phyloP scores from a whole-genome alignment of 2,888 invertebrate species.

The Nemotelus pantherinus region DNA sequence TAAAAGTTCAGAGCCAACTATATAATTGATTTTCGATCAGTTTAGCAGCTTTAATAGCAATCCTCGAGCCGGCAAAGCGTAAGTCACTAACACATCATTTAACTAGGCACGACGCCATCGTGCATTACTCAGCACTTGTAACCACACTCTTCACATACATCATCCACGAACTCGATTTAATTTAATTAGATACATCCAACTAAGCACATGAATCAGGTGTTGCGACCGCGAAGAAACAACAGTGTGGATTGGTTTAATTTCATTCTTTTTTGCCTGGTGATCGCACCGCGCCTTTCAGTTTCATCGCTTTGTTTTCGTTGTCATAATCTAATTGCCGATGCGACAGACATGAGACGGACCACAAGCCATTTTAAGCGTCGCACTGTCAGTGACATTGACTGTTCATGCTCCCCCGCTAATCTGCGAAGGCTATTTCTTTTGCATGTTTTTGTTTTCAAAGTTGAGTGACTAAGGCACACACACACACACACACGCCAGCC shows the following conservation, averaged over 20 bases:
- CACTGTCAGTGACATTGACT: constrained; percentile 29
- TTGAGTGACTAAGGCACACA: background rate
- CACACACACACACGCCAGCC: background rate
- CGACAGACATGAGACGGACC: background rate
- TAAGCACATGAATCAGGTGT: too few relatives aligned
- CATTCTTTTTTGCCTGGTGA: background rate
- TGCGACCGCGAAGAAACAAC: background rate
- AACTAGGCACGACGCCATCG: too few relatives aligned
- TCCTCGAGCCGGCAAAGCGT: too few relatives aligned
- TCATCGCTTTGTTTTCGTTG: constrained; percentile 4
- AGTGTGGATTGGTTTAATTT: constrained; percentile 9
- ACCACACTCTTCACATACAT: too few relatives aligned
- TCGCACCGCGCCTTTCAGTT: background rate
- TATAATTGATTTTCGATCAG: too few relatives aligned
- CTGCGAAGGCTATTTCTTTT: too few relatives aligned
- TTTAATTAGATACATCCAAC: background rate
- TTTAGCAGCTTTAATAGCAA: too few relatives aligned
- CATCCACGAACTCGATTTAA: background rate
- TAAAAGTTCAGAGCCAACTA: too few relatives aligned
- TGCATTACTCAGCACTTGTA: too few relatives aligned
- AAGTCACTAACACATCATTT: too few relatives aligned
- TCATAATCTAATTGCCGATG: constrained; percentile 25
- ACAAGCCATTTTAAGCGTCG: constrained; percentile 3
- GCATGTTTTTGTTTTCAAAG: background rate
- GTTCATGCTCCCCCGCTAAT: background rate